phyloP scores from a whole-genome alignment of 37 sponge, comb jelly and placozoan genomes.

The Haliclona indistincta region DNA sequence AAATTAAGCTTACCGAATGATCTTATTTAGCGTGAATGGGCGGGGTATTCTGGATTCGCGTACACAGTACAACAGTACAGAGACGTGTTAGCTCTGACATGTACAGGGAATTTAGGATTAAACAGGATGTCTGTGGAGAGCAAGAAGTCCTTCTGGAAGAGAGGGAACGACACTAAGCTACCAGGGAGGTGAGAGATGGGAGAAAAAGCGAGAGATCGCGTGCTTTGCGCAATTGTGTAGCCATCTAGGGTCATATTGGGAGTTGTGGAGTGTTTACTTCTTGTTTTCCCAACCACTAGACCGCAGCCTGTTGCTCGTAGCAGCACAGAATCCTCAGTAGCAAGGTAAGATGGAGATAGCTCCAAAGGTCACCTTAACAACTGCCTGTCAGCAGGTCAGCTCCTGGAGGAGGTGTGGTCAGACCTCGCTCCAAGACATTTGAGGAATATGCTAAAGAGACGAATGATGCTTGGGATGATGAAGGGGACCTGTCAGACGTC shows the following conservation, averaged over 20 bases:
- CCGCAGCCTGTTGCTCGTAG: conserved; percentile 22
- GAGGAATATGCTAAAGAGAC: conserved; percentile 80
- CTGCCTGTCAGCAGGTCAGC: neutral
- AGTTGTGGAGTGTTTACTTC: neutral
- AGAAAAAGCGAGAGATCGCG: neutral
- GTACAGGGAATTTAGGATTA: no score
- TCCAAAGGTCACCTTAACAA: no score
- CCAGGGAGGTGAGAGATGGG: conserved; percentile 63
- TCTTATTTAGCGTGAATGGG: no score
- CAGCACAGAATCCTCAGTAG: no score
- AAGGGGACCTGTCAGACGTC: conserved; percentile 35
- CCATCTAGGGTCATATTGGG: neutral
- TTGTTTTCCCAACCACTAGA: conserved; percentile 6
- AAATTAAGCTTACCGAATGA: no score
- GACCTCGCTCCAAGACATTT: conserved; percentile 70
- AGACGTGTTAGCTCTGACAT: no score
- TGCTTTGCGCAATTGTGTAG: neutral
- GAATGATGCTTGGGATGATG: conserved; percentile 84
- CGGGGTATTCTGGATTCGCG: no score
- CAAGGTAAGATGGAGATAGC: no score
- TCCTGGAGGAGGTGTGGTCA: neutral
- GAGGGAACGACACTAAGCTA: conserved; percentile 60
- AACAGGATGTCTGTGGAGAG: no score
- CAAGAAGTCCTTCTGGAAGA: conserved; percentile 78
- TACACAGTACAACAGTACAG: no score